Evolutionary conservation across 2,888 invertebrate species (phyloP).

Genomic region (Spatulosminthurus flaviceps): DNA sequence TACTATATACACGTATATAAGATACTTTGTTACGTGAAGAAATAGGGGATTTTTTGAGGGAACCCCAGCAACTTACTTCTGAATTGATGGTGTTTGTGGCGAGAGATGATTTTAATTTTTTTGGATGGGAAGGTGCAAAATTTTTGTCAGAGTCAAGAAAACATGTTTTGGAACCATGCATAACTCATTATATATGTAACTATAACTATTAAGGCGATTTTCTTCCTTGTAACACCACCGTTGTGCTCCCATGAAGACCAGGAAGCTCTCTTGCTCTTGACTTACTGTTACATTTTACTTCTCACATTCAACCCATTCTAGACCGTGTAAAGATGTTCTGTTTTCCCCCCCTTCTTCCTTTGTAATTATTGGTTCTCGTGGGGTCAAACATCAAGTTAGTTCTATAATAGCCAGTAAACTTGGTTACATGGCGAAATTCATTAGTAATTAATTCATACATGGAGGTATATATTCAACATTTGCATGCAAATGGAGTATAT

Average conservation of each 20-base stretch:
- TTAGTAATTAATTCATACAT: constrained; percentile 31
- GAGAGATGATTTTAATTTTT: too few relatives aligned
- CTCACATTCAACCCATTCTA: neutral
- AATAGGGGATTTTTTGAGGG: too few relatives aligned
- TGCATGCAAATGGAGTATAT: neutral
- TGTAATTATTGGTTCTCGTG: constrained; percentile 29
- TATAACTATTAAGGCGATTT: neutral
- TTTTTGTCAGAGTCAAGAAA: neutral
- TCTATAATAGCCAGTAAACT: constrained; percentile 29
- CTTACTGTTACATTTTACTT: constrained; percentile 41
- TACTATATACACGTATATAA: too few relatives aligned
- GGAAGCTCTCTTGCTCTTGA: constrained; percentile 40
- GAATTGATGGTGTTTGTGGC: too few relatives aligned
- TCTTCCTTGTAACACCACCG: neutral
- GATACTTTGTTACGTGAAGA: too few relatives aligned
- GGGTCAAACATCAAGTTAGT: constrained; percentile 28
- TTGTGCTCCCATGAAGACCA: constrained; percentile 28
- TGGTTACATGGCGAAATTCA: constrained; percentile 8
- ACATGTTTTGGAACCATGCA: constrained; percentile 5
- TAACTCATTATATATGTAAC: constrained; percentile 6
- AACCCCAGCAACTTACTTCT: too few relatives aligned
- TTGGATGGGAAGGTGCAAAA: neutral
- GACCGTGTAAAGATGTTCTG: constrained; percentile 23
- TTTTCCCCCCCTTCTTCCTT: constrained; percentile 16
- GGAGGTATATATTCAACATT: constrained; percentile 27